Conservation (phyloP, 2,888 invertebrate genomes). For the Eilema depressum region DNA sequence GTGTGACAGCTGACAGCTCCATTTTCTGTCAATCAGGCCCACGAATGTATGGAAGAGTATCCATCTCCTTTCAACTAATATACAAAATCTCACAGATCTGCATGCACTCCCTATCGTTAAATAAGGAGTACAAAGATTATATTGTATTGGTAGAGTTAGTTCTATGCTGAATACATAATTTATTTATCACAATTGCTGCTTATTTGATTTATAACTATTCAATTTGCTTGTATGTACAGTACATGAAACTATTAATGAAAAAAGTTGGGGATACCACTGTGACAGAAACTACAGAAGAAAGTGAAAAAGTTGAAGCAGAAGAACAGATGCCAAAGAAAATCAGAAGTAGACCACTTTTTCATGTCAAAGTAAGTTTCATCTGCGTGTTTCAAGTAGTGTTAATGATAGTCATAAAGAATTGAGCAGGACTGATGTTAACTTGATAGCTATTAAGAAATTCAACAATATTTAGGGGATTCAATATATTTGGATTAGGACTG, state of each 20-base stretch:
- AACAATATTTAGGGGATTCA: too few species aligned
- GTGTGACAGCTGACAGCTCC: too few species aligned
- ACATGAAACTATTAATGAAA: constrained; percentile 90
- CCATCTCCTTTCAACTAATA: too few species aligned
- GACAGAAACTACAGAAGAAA: constrained; percentile 53
- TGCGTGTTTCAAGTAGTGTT: background rate
- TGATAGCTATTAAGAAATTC: too few species aligned
- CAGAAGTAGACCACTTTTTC: constrained; percentile 77
- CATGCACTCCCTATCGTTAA: background rate
- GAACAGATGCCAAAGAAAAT: constrained; percentile 71
- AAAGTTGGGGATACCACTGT: constrained; percentile 69
- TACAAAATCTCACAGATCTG: background rate
- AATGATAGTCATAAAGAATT: too few species aligned
- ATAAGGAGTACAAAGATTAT: too few species aligned
- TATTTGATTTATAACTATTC: constrained; percentile 3
- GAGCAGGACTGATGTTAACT: too few species aligned
- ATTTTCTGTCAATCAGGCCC: too few species aligned
- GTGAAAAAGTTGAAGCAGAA: constrained; percentile 47
- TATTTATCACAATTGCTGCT: background rate
- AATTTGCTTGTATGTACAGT: constrained; percentile 81
- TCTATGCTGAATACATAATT: background rate
- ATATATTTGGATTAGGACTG: too few species aligned
- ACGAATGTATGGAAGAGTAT: too few species aligned
- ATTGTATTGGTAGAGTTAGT: too few species aligned
- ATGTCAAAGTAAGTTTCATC: constrained; percentile 73